Base-by-base conservation (phyloP, 2,888 invertebrate species). In the Trichogramma evanescens region DNA sequence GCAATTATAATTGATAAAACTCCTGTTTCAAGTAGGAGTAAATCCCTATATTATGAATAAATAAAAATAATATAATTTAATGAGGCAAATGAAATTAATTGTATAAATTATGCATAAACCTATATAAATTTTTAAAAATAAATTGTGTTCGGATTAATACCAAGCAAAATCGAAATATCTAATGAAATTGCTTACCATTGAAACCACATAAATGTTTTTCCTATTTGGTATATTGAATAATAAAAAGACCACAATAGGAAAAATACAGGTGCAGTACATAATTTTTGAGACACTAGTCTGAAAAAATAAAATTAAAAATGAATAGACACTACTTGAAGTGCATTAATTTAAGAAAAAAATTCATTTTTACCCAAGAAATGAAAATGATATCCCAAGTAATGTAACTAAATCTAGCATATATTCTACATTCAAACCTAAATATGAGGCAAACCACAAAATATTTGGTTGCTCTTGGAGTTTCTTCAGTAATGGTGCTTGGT, bases 191-290 rank as follows among this genome's bases (percentile, higher is more conserved):
- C 82, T 81, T 80, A 87, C 88, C 88, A 89, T 76, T 88, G 88
- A 69, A 85, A 86, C 81, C 83, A 84, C 70, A 89, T 81, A 75
- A 90, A 90, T 53, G 84, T 83, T 76, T 88, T 88, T 10, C 89
- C 89, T 66, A 89, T 83, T 80, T 89, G 87, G 71, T 85, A 87
- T n/a, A 89, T 73, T 0, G 89, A 89, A 69, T 85, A 85, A 75
- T 89, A 91, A 2, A 87, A 74, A 10, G 83, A 80, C 88, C 89
- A 89, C 40, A 90, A 77, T 4, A 82, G 74, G 38, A 82, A 80
- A 75, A 87, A 89, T 49, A 83, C 77, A 39, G 86, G 81, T 48
- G 84, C 80, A 4, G 83, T 81, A 68, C 86, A 85, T 69, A 81
- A 83, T 69, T 79, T 82, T 69, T 84, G 83, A 0, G 84, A 83